Conservation (phyloP, 2,888 invertebrate genomes). For the Stratiomys singularior region DNA sequence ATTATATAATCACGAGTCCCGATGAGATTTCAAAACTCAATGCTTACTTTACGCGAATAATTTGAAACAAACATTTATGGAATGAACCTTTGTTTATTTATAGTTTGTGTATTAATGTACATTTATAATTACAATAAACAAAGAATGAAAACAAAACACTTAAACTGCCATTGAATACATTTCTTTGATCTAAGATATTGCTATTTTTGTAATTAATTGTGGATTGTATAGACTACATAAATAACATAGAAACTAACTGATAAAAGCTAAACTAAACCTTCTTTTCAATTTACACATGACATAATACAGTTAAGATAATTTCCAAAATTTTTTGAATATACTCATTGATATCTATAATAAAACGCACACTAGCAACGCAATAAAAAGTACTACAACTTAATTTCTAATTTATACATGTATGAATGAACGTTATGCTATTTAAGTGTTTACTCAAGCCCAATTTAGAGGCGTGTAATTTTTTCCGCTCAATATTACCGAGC, state of each 20-base stretch:
- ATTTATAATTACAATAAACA: background rate
- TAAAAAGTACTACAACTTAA: background rate
- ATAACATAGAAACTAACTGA: constrained; percentile 16
- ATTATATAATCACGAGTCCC: too few relatives aligned
- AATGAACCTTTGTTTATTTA: constrained; percentile 2
- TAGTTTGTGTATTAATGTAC: background rate
- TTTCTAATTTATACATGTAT: background rate
- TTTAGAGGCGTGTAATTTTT: background rate
- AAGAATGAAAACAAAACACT: background rate
- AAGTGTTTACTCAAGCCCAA: background rate
- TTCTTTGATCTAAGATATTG: background rate
- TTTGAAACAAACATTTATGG: background rate
- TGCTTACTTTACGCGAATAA: too few relatives aligned
- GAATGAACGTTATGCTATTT: background rate
- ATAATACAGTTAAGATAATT: background rate
- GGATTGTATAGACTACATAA: background rate
- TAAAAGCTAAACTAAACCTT: background rate
- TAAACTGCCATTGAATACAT: background rate
- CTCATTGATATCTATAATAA: background rate
- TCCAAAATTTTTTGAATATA: background rate
- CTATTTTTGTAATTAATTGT: background rate
- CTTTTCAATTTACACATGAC: background rate
- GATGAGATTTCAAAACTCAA: too few relatives aligned
- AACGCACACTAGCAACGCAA: background rate
- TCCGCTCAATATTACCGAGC: background rate